Base-by-base conservation (phyloP, 2,888 invertebrate species). In the Nineta flava region DNA sequence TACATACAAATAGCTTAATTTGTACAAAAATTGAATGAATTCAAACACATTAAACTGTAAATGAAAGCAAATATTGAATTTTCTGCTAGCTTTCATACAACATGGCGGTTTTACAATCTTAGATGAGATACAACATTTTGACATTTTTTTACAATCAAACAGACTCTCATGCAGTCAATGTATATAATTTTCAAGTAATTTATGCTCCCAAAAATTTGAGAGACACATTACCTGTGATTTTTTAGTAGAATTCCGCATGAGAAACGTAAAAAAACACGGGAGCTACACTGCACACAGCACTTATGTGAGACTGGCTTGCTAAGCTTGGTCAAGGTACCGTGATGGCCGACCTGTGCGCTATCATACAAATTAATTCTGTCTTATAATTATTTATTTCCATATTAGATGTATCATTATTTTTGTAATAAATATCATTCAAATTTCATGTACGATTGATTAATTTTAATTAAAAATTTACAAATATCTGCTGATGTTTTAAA, bases 81-180 rank as follows among this genome's bases (percentile, higher is more conserved):
- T 58, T 58, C 70, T 69, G 67, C 70, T 65, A 69, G 72, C 73
- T 71, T 71, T 74, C 74, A 73, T 73, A 76, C 77, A 77, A 77
- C 76, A 78, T 78, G 78, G 78, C 78, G 77, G 77, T 74, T 71
- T 73, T 70, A 75, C 73, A 60, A 60, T 61, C 57, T 61, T 60
- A 61, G 62, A 62, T 60, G 60, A 61, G 59, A 62, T 62, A 63
- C 65, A 57, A 58, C 59, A 61, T 59, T 62, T 63, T 61, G 57
- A 57, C 60, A 57, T 26, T 54, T 52, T 53, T 50, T 49, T 50
- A 50, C 47, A 35, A 16, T 50, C 50, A 53, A 50, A 53, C 49
- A 50, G 49, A 50, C 47, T 50, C 52, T 50, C 53, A 51, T 49
- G 53, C 52, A 41, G 50, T 51, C 49, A 50, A 50, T 49, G 47